phyloP scores from a whole-genome alignment of 2,113 vertebrate species.

The Asarcornis scutulata region DNA sequence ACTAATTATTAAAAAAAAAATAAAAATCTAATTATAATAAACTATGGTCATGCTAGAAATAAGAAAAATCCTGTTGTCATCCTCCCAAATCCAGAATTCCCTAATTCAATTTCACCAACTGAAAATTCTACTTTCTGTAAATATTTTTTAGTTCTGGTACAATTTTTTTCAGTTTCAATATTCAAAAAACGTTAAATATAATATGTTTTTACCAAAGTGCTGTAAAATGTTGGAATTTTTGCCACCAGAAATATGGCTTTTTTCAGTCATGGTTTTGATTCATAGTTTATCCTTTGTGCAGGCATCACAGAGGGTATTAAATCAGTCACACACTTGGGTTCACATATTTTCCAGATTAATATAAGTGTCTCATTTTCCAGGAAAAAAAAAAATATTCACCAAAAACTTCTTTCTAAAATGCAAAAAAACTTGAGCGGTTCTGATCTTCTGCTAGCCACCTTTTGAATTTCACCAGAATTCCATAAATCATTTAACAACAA shows the following conservation, averaged over 20 bases:
- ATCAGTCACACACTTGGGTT: neutral
- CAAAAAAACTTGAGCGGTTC: neutral
- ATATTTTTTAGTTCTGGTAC: neutral
- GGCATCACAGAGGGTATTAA: neutral
- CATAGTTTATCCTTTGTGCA: neutral
- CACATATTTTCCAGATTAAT: constrained; percentile 10
- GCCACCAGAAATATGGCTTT: neutral
- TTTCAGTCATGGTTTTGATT: neutral
- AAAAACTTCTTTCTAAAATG: neutral
- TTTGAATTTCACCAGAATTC: neutral
- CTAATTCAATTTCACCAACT: neutral
- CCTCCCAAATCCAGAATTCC: neutral
- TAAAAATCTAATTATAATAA: neutral
- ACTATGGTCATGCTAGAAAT: neutral
- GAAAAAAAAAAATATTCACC: fast-evolving
- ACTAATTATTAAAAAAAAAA: neutral
- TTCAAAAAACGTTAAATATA: neutral
- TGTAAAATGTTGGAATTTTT: neutral
- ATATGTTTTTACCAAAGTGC: neutral
- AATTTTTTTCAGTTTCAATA: neutral
- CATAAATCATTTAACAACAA: neutral
- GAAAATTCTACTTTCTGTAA: neutral
- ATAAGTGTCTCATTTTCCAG: neutral
- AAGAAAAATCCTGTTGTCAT: neutral
- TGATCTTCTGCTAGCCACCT: neutral